Conservation (phyloP, 2,113 vertebrate species). For the Poicephalus meyeri region DNA sequence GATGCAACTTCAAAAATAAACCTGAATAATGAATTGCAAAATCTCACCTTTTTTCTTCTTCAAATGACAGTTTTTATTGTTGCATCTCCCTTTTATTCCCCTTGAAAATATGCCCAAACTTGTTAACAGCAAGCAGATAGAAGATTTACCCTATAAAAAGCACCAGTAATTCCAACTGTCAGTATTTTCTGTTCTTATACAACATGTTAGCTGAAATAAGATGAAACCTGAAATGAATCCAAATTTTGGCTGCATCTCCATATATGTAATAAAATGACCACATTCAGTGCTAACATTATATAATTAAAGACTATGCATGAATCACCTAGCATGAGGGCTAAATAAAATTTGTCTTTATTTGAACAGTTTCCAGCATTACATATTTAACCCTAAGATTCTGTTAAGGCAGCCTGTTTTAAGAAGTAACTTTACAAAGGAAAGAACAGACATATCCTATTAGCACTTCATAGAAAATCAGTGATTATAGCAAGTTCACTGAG, state of each 20-base stretch:
- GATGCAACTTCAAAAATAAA: neutral
- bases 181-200: neutral
- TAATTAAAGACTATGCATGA: neutral
- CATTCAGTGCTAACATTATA: neutral
- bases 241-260: neutral
- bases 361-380: neutral
- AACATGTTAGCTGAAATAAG: neutral
- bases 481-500: constrained; percentile 2
- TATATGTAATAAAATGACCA: neutral
- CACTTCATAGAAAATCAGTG: neutral
- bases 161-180: neutral
- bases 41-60: neutral
- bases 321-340: neutral
- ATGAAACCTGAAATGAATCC: neutral
- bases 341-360: neutral
- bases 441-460: neutral
- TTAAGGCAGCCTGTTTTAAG: neutral
- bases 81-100: neutral
- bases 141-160: neutral
- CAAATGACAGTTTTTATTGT: neutral
- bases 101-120: neutral
- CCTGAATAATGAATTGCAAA: neutral
- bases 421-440: neutral
- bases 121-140: neutral
- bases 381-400: neutral